Conservation (phyloP, 2,888 invertebrate genomes). For the Lycocerus yunnanus region DNA sequence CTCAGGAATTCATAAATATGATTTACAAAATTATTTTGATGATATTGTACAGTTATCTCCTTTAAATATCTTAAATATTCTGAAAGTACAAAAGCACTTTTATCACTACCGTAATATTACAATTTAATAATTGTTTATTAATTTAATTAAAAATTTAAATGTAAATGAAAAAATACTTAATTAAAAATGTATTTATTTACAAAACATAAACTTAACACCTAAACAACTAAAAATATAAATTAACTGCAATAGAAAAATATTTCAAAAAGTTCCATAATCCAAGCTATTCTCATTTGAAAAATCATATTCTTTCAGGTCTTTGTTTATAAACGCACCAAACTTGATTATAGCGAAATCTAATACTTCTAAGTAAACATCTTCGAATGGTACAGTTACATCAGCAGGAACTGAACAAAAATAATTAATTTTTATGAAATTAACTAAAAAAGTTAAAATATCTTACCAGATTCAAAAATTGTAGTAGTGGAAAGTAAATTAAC, state of each 20-base stretch:
- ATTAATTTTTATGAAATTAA: slow-evolving; percentile 19
- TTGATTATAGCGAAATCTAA: slow-evolving; percentile 58
- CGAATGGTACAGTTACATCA: slow-evolving; percentile 58
- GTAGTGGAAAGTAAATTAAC: slow-evolving; percentile 57
- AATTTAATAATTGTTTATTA: no score
- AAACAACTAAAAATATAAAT: background rate
- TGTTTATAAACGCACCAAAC: slow-evolving; percentile 63
- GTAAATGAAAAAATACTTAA: background rate
- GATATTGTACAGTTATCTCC: no score
- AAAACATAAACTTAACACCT: background rate
- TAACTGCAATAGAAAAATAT: background rate
- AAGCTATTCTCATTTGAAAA: slow-evolving; percentile 54
- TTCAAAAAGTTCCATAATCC: slow-evolving; percentile 18
- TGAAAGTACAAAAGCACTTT: no score
- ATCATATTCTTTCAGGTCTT: slow-evolving; percentile 45
- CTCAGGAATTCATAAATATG: no score
- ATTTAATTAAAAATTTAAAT: background rate
- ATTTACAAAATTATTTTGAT: no score
- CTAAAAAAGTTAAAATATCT: slow-evolving; percentile 31
- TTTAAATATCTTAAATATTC: no score
- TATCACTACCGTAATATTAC: no score
- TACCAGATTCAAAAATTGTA: slow-evolving; percentile 49
- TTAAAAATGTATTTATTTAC: background rate
- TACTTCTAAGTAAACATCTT: slow-evolving; percentile 58
- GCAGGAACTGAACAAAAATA: slow-evolving; percentile 49